These are phyloP conservation scores for Platycheirus albimanus DNA, from an alignment of 2,888 invertebrate genomes.

Conservation along the genomic window DNA sequence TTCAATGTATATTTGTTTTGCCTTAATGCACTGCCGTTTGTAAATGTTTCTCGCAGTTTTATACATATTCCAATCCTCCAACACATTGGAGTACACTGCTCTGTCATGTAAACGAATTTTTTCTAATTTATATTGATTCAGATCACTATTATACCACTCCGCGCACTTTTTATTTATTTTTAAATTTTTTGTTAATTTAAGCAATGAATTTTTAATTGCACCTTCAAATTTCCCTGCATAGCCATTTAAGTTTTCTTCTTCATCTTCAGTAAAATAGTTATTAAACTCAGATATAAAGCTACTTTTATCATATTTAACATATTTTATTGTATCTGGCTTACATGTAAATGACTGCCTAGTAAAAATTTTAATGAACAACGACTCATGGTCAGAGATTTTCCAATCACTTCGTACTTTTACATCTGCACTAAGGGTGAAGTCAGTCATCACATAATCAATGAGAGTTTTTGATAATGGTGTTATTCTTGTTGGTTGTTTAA, in stretches of 20 bases:
- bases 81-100: background rate
- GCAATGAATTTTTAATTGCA: background rate
- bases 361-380: too few species aligned
- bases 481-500: too few species aligned
- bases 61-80: background rate
- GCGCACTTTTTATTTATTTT: background rate
- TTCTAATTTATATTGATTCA: background rate
- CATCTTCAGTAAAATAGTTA: too few species aligned
- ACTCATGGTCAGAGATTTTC: background rate
- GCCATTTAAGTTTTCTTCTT: too few species aligned
- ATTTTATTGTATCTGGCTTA: background rate
- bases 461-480: too few species aligned
- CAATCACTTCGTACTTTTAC: background rate
- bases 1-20: slow-evolving; percentile 5
- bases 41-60: background rate
- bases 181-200: background rate
- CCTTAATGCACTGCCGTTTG: slow-evolving; percentile 1
- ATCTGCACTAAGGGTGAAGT: too few species aligned
- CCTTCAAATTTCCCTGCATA: too few species aligned
- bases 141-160: background rate
- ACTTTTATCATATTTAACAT: slow-evolving; percentile 6
- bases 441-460: too few species aligned
- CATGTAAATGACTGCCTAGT: background rate
- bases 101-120: background rate
- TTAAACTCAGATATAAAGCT: background rate